Conservation (phyloP, 2,113 vertebrate species). For the Tragelaphus buxtoni region DNA sequence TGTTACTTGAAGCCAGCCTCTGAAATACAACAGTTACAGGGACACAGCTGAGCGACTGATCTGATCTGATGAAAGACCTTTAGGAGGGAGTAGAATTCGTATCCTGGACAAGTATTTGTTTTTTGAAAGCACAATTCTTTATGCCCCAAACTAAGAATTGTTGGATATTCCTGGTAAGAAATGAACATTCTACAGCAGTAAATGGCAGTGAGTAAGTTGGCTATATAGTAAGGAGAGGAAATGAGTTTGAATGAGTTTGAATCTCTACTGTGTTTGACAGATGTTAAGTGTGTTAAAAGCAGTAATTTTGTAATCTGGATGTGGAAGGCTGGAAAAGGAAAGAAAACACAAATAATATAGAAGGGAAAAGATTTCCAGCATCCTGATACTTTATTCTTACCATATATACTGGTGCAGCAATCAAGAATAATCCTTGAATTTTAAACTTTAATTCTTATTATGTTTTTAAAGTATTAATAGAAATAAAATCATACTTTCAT, state of each 20-base stretch:
- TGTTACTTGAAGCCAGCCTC: background rate
- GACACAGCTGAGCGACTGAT: too few species aligned
- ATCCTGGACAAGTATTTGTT: background rate
- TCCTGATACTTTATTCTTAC: background rate
- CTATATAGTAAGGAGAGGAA: background rate
- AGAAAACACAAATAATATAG: background rate
- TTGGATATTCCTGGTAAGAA: background rate
- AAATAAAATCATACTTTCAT: background rate
- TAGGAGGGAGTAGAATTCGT: background rate
- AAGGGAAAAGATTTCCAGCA: background rate
- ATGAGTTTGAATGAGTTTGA: background rate
- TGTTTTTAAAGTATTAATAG: background rate
- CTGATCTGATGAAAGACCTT: background rate
- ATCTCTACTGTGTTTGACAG: background rate
- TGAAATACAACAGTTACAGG: background rate
- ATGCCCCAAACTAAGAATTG: background rate
- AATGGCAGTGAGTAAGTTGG: background rate
- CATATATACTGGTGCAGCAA: background rate
- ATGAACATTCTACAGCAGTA: background rate
- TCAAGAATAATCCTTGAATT: background rate
- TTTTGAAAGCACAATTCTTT: conserved; percentile 21
- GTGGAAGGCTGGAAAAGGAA: background rate
- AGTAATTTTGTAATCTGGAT: background rate
- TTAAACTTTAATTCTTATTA: background rate
- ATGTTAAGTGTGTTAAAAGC: background rate